A percentile compares a stretch with the other conserved stretches of the same genome.
Conservation (phyloP, 2,888 invertebrate genomes). For the Agrochola lota region DNA sequence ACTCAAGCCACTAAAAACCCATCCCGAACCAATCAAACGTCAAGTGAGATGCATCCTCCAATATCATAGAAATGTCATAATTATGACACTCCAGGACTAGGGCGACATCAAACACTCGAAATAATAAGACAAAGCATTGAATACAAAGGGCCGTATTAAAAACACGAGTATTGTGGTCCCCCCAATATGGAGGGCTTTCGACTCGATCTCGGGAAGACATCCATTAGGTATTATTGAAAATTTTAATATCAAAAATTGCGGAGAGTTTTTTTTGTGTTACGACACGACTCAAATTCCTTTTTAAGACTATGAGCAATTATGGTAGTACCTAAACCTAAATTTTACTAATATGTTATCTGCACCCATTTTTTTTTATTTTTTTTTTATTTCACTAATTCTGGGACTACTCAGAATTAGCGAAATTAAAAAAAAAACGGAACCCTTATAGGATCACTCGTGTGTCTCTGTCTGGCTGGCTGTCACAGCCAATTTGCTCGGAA, state of each 20-base stretch:
- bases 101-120: slow-evolving; percentile 80
- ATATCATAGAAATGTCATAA: slow-evolving; percentile 77
- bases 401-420: no score
- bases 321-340: no score
- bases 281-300: slow-evolving; percentile 59
- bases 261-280: slow-evolving; percentile 67
- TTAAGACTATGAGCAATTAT: no score
- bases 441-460: no score
- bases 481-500: no score
- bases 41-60: slow-evolving; percentile 61
- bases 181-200: slow-evolving; percentile 83
- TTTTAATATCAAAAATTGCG: slow-evolving; percentile 90
- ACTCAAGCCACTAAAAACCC: slow-evolving; percentile 26
- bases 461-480: no score
- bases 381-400: no score
- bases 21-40: slow-evolving; percentile 58
- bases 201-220: slow-evolving; percentile 83
- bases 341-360: no score
- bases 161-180: slow-evolving; percentile 79
- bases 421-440: no score
- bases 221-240: slow-evolving; percentile 91
- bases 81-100: slow-evolving; percentile 82
- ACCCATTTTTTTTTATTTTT: no score
- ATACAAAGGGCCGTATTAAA: slow-evolving; percentile 83
- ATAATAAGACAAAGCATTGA: slow-evolving; percentile 81